Percentiles rank a stretch among this genome's conserved stretches.
Conservation (phyloP, 2,797 vertebrate genomes). For the Delichon dasypus region DNA sequence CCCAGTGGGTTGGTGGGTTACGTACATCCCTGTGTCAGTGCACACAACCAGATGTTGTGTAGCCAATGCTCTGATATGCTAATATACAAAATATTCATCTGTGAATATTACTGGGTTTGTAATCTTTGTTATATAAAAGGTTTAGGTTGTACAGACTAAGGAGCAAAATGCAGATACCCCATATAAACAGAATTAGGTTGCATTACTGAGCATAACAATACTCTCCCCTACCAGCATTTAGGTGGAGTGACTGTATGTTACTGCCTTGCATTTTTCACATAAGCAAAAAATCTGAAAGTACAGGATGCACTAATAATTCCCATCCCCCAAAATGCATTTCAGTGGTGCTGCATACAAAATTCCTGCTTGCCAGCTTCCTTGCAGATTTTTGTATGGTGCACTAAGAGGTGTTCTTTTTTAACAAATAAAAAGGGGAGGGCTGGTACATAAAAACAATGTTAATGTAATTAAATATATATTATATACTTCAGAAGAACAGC, state of each 20-base stretch:
- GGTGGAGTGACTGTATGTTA: constrained; percentile 71
- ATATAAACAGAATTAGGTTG: constrained; percentile 70
- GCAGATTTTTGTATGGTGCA: constrained; percentile 81
- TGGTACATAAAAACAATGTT: constrained; percentile 77
- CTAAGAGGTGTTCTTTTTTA: constrained; percentile 79
- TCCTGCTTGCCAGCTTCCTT: constrained; percentile 75
- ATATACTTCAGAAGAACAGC: constrained; percentile 74
- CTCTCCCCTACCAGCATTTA: constrained; percentile 73
- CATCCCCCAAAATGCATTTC: constrained; percentile 66
- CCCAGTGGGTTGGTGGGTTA: background rate
- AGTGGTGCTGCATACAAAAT: constrained; percentile 77
- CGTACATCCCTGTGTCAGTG: background rate
- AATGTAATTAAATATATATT: constrained; percentile 77
- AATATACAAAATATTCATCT: constrained; percentile 62
- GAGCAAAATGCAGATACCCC: constrained; percentile 56
- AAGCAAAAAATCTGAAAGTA: constrained; percentile 65
- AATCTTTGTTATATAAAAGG: constrained; percentile 77
- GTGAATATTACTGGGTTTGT: constrained; percentile 77
- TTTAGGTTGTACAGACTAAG: constrained; percentile 75
- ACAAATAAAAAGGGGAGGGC: constrained; percentile 70
- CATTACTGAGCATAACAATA: constrained; percentile 74
- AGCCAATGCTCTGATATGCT: constrained; percentile 49
- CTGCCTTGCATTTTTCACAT: constrained; percentile 73
- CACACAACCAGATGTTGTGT: constrained; percentile 48
- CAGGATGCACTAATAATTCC: constrained; percentile 70